Evolutionary conservation across 2,888 invertebrate species (phyloP), one percentile per base, ranked within the genome.

Genomic region (Copidosoma aretas): DNA sequence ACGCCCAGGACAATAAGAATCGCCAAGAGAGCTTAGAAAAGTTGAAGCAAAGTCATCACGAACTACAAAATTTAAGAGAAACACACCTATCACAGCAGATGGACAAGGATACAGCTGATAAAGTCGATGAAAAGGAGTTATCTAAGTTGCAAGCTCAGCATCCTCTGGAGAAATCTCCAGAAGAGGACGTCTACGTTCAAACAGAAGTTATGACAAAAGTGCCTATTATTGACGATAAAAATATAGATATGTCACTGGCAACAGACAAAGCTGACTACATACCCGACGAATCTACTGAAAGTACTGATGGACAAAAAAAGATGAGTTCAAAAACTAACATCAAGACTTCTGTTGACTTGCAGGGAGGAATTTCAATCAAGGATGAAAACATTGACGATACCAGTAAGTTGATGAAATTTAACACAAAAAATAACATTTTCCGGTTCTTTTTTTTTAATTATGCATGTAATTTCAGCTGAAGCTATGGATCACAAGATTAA

Each of bases 41-140:
- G 1, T 63, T 63, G 3, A 75, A 62, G 21, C 77, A 75, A 41
- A 73, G 68, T 15, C 41, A 53, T n/a, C n/a, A n/a, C n/a, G n/a
- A n/a, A n/a, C n/a, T n/a, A n/a, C 2, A 46, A 21, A 66, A 8
- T 14, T 14, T 41, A 8, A 8, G 41, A 41, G 41, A 41, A 41
- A 10, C 41, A 8, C 41, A 41, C 41, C 2, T 4, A 17, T 46
- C 43, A 32, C 32, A 71, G 19, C 53, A 56, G 0, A 22, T 58
- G 17, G 60, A 64, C 41, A 66, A 66, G 19, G 56, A 64, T 12
- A 58, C 25, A 21, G 12, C 22, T 10, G 51, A 25, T 14, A 74
- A 76, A 10, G 78, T 73, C 62, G 66, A 22, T 1, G 78, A 80
- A 14, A 76, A 78, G 41, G 73, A 75, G 49, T 81, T 80, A 56